Evolutionary conservation across 2,888 invertebrate species (phyloP).

Genomic region (Ptychoptera albimana): DNA sequence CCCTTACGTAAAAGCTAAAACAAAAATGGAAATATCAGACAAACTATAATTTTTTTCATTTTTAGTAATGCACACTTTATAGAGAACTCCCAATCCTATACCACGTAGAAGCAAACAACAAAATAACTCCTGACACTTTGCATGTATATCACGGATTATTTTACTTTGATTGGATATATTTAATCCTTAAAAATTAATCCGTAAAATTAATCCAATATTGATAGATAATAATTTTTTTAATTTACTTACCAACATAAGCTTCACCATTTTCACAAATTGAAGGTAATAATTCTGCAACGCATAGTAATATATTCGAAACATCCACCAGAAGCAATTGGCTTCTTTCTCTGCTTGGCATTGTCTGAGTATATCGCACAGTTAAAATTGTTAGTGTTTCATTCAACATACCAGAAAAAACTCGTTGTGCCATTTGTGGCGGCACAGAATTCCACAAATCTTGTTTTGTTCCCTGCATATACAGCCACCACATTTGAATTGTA

Average conservation of each 20-base stretch:
- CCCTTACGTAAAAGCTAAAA: constrained; percentile 38
- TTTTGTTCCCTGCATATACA: constrained; percentile 67
- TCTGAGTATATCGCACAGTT: constrained; percentile 64
- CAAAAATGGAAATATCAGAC: neutral
- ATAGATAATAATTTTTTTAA: neutral
- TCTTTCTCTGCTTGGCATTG: constrained; percentile 43
- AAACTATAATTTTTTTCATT: neutral
- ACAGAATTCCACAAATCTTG: constrained; percentile 75
- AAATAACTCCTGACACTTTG: constrained; percentile 66
- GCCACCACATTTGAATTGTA: constrained; percentile 77
- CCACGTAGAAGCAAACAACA: constrained; percentile 58
- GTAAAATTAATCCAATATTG: constrained; percentile 1
- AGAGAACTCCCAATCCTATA: constrained; percentile 54
- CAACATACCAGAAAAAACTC: constrained; percentile 70
- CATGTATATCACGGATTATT: constrained; percentile 64
- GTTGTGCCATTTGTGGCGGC: constrained; percentile 76
- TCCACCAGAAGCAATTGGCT: constrained; percentile 48
- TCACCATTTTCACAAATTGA: constrained; percentile 47
- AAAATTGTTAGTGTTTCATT: constrained; percentile 72
- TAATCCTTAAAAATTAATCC: constrained; percentile 31
- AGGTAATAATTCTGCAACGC: constrained; percentile 56
- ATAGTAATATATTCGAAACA: constrained; percentile 58
- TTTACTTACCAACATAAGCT: constrained; percentile 27
- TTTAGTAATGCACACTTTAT: constrained; percentile 41
- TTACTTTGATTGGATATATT: constrained; percentile 41